Base-by-base conservation (phyloP, 2,797 vertebrate genomes). In the Enteromius mattozi region DNA sequence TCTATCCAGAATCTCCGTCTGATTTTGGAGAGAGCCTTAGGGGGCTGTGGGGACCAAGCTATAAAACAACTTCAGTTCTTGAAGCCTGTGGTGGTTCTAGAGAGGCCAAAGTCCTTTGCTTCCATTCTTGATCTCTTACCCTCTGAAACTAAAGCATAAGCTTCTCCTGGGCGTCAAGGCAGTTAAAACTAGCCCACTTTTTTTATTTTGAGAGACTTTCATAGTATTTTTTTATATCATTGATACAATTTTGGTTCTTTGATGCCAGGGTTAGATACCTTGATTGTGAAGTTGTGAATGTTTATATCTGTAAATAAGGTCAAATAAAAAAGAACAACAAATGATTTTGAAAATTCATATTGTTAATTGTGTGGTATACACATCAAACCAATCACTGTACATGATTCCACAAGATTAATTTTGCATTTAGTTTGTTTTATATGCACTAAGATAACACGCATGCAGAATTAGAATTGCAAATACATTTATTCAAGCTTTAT, bases 41-140 rank as follows among this genome's bases (percentile, higher is more conserved):
- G 96, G 51, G 97, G 97, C 90, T 99, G 97, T 93, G 98, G 98
- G 87, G 98, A 99, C 92, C 96, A 98, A 93, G 98, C 98, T 92
- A 97, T 99, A 92, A 98, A 99, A 92, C 98, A 99, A 92, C 97
- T 99, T 87, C 98, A 98, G 95, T 98, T 98, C 94, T 97, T 99
- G 93, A 96, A 96, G 90, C 98, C 98, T n/a, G 98, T 99, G 81
- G 98, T 99, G 86, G 97, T 99, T 88, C 95, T 99, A 80, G 97
- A 97, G 92, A 96, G 97, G 93, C 97, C 97, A 8, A 96, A 97
- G 89, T 96, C 96, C 92, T 96, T 95, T 87, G 92, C 95, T 74
- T 94, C 96, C 70, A 94, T 97, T 90, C 94, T 97, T 87, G 95
- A 97, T 86, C 95, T 97, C 89, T 97, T 98, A 92, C 96, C 97